These are phyloP conservation scores for Chironomus striatipennis DNA, from an alignment of 1,140 invertebrate species.

Conservation along the genomic window DNA sequence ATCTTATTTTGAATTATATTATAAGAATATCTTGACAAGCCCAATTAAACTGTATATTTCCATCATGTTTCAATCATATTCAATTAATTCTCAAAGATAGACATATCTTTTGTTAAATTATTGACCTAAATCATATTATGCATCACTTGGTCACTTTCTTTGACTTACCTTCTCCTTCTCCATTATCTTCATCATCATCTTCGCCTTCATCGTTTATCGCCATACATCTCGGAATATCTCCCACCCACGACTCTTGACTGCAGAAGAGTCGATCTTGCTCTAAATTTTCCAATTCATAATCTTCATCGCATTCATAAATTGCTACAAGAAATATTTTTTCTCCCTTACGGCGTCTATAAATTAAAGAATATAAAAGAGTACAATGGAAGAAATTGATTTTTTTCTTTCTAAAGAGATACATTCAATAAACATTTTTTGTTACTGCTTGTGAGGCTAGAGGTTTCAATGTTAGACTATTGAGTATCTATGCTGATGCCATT, in stretches of 20 bases:
- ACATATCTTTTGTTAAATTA: neutral
- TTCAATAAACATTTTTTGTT: too few species aligned
- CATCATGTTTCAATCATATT: neutral
- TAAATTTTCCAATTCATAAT: slow-evolving; percentile 42
- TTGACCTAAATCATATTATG: neutral
- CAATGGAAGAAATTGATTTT: neutral
- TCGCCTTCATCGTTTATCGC: slow-evolving; percentile 36
- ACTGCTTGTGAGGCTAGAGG: too few species aligned
- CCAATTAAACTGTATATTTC: neutral
- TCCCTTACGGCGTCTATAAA: slow-evolving; percentile 30
- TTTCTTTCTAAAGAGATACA: too few species aligned
- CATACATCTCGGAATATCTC: slow-evolving; percentile 44
- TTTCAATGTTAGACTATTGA: too few species aligned
- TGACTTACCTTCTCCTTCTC: slow-evolving; percentile 25
- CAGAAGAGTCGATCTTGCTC: slow-evolving; percentile 48
- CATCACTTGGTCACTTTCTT: neutral
- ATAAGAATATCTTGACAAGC: neutral
- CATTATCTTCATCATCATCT: slow-evolving; percentile 28
- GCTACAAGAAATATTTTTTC: slow-evolving; percentile 48
- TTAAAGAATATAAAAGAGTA: slow-evolving; percentile 9
- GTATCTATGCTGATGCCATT: too few species aligned
- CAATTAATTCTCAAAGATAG: neutral
- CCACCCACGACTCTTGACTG: slow-evolving; percentile 46
- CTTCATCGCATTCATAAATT: slow-evolving; percentile 46
- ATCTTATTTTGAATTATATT: neutral